Base-by-base conservation (phyloP, 2,113 vertebrate genomes). In the Malurus elegans region DNA sequence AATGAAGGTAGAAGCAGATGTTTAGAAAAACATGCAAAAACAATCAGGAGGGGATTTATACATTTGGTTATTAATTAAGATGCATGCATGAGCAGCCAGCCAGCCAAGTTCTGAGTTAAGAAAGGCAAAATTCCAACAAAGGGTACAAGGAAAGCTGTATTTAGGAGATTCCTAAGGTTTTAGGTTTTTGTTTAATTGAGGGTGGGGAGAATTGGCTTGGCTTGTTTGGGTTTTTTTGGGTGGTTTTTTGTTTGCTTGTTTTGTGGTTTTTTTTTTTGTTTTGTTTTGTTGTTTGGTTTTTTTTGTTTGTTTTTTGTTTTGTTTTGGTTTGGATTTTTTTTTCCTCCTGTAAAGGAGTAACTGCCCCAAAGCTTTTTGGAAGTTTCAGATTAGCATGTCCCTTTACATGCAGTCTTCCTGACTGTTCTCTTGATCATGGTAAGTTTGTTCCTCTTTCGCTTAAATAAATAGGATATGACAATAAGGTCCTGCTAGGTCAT, bases 21-120 rank as follows among this genome's bases (percentile, higher is more conserved):
- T 94, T 96, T 84, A 81, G 86, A 80, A 88, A 96, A 96, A 57
- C 44, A 53, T 82, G 91, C 38, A 87, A 95, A 84, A 88, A 80
- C 54, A 86, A 93, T 95, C 94, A 75, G 60, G 64, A 95, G 93
- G 92, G 96, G 87, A 96, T 97, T 93, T 94, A 90, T 28, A 95
- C 23, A 85, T 96, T 97, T 96, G 86, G 93, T 95, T 95, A 83
- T 96, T 97, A 97, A 98, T 97, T 96, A 97, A 92, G 92, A 96
- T 79, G 86, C 65, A 94, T 90, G 70, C 84, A 87, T 95, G 87
- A 97, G 92, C 92, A 97, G 90, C 34, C 57, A 95, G 90, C 40
- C 66, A 95, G 90, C 12, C 26, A 92, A 95, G 57, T 89, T 92
- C 65, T 47, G 40, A 85, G 58, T 74, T 86, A 72, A 92, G 66